Base-by-base conservation (phyloP, 2,113 vertebrate genomes). In the Vireo altiloquus region DNA sequence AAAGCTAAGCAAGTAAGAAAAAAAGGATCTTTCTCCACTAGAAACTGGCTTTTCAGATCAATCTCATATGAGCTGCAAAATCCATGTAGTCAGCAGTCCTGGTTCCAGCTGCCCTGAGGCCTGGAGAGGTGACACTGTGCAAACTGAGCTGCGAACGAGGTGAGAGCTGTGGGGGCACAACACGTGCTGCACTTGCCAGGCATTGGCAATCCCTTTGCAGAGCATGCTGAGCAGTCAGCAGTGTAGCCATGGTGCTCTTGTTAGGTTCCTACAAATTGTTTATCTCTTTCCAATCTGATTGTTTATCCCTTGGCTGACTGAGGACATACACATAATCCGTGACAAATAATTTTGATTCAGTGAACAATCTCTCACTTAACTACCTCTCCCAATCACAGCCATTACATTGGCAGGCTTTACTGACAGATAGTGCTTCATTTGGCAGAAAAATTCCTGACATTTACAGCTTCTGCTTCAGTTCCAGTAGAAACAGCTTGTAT, bases 391-490 rank as follows among this genome's bases (percentile, higher is more conserved):
- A 60, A 0, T 57, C 16, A 18, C 50, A 83, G 64, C 19, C 56
- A 63, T 87, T 47, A 35, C 46, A 40, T 16, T 81, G 78, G 40
- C 61, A 82, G 27, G 57, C 31, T 85, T 76, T 82, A 39, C 69
- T 93, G 80, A 81, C 60, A 91, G 64, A 91, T 63, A 28, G 80
- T 63, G 49, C 57, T 93, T 40, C 27, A 12, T 92, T 92, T 87
- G 65, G 44, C 70, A 76, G 60, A 83, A 5, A 90, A 61, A 89
- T 77, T 80, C 63, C 54, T 90, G 91, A 94, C 84, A 92, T 95
- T 92, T 85, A 91, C 33, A 61, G 57, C 75, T 81, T 76, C 76
- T 95, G 70, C 49, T 46, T 85, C 9, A 5, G 21, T 92, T 95
- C 93, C 63, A 23, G 68, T 85, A 82, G 82, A 87, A 75, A 83